Evolutionary conservation across 92 coral and sea anemone genomes (phyloP).

Genomic region (Parazoanthus swiftii): DNA sequence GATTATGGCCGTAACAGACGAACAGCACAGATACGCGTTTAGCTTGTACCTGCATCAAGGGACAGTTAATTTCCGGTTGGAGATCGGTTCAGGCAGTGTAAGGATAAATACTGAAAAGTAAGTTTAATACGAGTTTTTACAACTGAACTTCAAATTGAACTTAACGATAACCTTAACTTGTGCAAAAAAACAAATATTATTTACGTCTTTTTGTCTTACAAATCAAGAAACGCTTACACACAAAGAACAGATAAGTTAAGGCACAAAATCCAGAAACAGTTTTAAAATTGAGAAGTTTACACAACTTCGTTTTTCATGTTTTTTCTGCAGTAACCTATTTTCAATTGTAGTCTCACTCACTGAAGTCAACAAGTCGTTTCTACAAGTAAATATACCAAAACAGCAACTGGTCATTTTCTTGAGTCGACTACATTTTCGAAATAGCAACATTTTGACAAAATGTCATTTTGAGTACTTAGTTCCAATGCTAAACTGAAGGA

Average conservation of each 20-base stretch:
- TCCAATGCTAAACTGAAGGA: no score
- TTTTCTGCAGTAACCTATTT: no score
- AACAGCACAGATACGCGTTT: slow-evolving; percentile 26
- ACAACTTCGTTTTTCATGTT: not conserved
- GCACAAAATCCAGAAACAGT: not conserved
- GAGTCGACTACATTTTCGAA: not conserved
- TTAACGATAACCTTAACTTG: not conserved
- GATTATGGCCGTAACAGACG: slow-evolving; percentile 61
- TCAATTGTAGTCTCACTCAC: no score
- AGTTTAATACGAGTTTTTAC: not conserved
- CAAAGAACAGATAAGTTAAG: no score
- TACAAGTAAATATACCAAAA: no score
- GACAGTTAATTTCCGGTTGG: slow-evolving; percentile 47
- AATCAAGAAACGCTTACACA: not conserved
- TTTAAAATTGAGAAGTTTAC: not conserved
- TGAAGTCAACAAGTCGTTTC: no score
- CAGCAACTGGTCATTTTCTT: no score
- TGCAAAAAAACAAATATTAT: no score
- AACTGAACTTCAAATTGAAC: not conserved
- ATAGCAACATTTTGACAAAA: no score
- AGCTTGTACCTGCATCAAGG: slow-evolving; percentile 55
- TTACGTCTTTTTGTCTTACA: not conserved
- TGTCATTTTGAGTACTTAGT: no score
- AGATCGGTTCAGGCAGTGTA: slow-evolving; percentile 26
- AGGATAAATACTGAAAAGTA: slow-evolving; percentile 52